Evolutionary conservation across 2,888 invertebrate species (phyloP), one percentile per base, ranked within the genome.

Genomic region (Phaonia tiefii): DNA sequence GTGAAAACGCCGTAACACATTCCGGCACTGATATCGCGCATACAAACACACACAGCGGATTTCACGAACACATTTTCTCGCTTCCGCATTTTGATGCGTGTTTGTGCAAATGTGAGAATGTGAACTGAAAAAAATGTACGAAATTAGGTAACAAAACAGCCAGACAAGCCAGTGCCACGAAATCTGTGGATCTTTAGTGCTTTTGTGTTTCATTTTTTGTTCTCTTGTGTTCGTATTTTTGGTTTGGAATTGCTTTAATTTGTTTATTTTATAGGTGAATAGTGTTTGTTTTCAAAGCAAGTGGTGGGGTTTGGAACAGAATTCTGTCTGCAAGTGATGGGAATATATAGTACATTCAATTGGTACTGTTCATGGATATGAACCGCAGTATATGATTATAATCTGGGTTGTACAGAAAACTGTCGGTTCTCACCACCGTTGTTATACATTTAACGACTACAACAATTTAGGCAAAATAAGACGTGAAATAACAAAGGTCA

Each of bases 241-340:
- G 13, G 37, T 51, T 15, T 70, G 17, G 66, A 75, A 75, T 63
- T 72, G 46, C 63, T 63, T 75, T 80, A 72, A 72, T 80, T 75
- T 75, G 54, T 67, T 80, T 76, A 73, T 70, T 73, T 76, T 70
- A 8, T 22, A 73, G 67, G 73, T 58, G 37, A 46, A 73, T 22
- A 73, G 54, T 42, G 22, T 58, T 75, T 75, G 60, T 54, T 56
- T 72, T 67, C 60, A 67, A 70, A 75, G 70, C 66, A 49, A 58
- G 37, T 70, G 13, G 56, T 2, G 56, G n/a, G 7, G 17, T n/a
- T 7, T 15, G n/a, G 49, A 15, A 25, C 11, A 13, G 26, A 13
- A 25, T 13, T 20, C 13, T 56, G 56, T 56, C 25, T 56, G n/a
- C 22, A 20, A 17, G 54, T 54, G 54, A 15, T 22, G 20, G 22